phyloP scores from a whole-genome alignment of 2,888 invertebrate species.

The Cybosia mesomella region DNA sequence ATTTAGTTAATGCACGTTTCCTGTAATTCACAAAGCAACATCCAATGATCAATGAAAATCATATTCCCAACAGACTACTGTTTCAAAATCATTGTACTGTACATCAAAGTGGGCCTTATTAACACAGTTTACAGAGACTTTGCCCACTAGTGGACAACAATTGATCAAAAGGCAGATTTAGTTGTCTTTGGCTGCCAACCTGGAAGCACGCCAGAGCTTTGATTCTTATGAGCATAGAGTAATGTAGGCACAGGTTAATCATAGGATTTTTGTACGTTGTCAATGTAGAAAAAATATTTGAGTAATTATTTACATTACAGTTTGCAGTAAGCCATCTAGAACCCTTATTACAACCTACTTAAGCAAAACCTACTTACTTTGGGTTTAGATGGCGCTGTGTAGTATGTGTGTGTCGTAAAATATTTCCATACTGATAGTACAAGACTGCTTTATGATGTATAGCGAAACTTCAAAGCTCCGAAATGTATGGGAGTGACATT shows the following conservation, averaged over 20 bases:
- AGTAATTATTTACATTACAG: no score
- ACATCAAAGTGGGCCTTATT: constrained; percentile 52
- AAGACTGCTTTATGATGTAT: no score
- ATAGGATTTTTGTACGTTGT: neutral
- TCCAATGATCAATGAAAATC: constrained; percentile 50
- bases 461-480: no score
- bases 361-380: no score
- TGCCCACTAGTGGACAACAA: constrained; percentile 58
- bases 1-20: neutral
- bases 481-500: no score
- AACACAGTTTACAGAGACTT: constrained; percentile 38
- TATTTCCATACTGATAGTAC: no score
- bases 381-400: no score
- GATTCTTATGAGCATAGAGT: constrained; percentile 66
- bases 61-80: constrained; percentile 45
- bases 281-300: no score
- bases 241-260: constrained; percentile 40
- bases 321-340: no score
- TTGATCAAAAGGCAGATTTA: constrained; percentile 69
- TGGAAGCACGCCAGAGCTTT: constrained; percentile 71
- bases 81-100: constrained; percentile 43
- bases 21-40: constrained; percentile 23
- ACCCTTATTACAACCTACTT: no score
- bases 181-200: constrained; percentile 62
- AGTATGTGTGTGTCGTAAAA: no score